phyloP scores from a whole-genome alignment of 2,888 invertebrate genomes.

The Petrolisthes manimaculis region DNA sequence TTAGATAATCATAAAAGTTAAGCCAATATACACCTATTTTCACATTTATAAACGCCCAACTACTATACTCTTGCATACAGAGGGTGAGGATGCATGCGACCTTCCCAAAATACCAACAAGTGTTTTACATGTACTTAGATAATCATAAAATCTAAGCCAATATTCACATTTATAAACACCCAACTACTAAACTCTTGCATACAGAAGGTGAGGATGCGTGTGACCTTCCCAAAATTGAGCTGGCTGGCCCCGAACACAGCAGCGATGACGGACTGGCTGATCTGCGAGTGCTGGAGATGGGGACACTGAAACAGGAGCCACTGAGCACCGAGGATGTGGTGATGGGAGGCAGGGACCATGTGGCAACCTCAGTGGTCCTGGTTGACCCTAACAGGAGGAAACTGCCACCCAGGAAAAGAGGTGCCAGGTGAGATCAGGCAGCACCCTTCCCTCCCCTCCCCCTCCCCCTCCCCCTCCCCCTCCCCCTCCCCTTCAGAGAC shows the following conservation, averaged over 20 bases:
- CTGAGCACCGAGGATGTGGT: constrained; percentile 2
- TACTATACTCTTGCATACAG: not conserved
- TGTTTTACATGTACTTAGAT: too few species aligned
- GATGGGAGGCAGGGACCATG: constrained; percentile 8
- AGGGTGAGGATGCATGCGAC: not conserved
- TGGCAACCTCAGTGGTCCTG: constrained; percentile 6
- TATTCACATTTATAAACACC: too few species aligned
- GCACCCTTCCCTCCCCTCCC: not conserved
- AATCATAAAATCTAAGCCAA: too few species aligned
- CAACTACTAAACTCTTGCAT: not conserved
- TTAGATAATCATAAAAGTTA: too few species aligned
- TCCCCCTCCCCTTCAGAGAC: not conserved
- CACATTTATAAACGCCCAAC: too few species aligned
- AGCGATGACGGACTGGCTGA: constrained; percentile 45
- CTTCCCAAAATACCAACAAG: constrained; percentile 40
- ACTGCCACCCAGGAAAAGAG: constrained; percentile 44
- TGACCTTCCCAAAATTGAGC: constrained; percentile 32
- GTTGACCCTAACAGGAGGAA: constrained; percentile 45
- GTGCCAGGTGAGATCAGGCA: constrained; percentile 20
- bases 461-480: not conserved
- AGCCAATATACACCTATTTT: too few species aligned
- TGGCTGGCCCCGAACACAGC: constrained; percentile 37
- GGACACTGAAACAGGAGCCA: constrained; percentile 43
- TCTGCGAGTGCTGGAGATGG: constrained; percentile 52
- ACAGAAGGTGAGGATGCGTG: not conserved